These are phyloP conservation scores for Sycophaga agraensis DNA, from an alignment of 1,140 invertebrate genomes.

Conservation along the genomic window DNA sequence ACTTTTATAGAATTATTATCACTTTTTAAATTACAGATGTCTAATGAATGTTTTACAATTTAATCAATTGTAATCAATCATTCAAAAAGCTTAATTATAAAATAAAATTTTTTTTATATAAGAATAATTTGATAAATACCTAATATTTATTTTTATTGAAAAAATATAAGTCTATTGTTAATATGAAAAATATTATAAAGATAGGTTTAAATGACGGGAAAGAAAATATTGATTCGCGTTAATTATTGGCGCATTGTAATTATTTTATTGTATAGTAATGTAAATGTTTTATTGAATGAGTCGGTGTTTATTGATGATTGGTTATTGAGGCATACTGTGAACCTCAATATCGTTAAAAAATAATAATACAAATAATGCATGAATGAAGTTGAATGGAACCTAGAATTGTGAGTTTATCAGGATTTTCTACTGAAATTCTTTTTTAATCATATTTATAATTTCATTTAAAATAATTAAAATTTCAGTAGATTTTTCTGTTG, in stretches of 20 bases:
- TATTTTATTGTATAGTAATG: slow-evolving; percentile 22
- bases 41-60: too few species aligned
- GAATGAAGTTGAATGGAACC: neutral
- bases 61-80: too few species aligned
- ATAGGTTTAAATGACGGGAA: neutral
- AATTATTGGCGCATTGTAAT: slow-evolving; percentile 3
- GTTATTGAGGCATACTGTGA: neutral
- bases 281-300: neutral
- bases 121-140: slow-evolving; percentile 1
- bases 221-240: neutral
- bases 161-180: neutral
- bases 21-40: neutral
- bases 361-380: neutral
- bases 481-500: slow-evolving; percentile 6
- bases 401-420: slow-evolving; percentile 1
- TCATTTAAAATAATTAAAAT: neutral
- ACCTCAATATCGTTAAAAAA: neutral
- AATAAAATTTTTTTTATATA: slow-evolving; percentile 3
- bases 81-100: too few species aligned
- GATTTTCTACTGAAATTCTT: slow-evolving; percentile 4
- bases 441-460: neutral
- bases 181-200: neutral
- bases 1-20: slow-evolving; percentile 9
- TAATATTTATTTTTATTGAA: slow-evolving; percentile 16
- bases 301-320: neutral